A percentile compares a stretch with the other conserved stretches of the same genome.
Conservation (phyloP, 2,797 vertebrate species). For the Pseudochaenichthys georgianus region DNA sequence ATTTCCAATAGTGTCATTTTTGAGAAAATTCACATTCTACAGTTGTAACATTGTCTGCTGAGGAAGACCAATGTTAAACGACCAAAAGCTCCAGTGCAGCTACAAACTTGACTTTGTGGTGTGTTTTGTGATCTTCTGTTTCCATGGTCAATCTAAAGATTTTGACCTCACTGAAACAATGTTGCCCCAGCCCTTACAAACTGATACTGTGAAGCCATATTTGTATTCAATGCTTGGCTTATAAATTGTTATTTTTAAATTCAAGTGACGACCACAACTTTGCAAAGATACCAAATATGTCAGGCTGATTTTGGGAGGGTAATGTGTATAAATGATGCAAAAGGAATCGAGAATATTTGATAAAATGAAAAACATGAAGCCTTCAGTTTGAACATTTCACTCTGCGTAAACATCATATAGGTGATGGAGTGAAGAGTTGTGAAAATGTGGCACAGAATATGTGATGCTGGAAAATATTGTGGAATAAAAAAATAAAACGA, state of each 20-base stretch:
- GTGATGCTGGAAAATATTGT: neutral
- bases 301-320: neutral
- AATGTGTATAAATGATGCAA: neutral
- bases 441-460: constrained; percentile 1
- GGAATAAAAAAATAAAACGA: neutral
- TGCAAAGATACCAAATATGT: neutral
- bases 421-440: neutral
- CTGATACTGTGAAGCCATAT: neutral
- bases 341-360: neutral
- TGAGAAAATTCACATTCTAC: neutral
- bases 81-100: neutral
- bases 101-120: neutral
- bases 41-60: neutral
- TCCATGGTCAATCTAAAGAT: neutral
- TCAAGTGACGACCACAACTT: neutral
- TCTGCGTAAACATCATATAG: constrained; percentile 1
- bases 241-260: neutral
- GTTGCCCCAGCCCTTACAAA: neutral
- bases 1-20: neutral
- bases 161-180: neutral
- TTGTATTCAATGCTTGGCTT: neutral
- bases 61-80: neutral
- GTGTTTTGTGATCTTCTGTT: neutral
- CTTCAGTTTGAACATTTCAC: neutral
- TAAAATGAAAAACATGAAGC: constrained; percentile 4